Evolutionary conservation across 2,888 invertebrate species (phyloP).

Genomic region (Silvanus unidentatus): DNA sequence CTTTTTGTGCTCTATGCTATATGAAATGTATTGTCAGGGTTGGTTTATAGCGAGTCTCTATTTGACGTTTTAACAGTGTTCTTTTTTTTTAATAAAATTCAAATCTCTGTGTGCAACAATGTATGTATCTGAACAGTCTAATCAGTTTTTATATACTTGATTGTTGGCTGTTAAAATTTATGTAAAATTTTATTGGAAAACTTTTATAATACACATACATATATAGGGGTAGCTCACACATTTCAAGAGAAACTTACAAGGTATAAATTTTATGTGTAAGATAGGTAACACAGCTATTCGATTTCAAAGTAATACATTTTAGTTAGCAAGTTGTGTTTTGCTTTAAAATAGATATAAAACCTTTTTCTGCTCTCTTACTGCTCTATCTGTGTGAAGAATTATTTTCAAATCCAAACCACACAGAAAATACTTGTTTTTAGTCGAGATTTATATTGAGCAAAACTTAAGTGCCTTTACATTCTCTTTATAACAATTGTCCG

Average conservation of each 20-base stretch:
- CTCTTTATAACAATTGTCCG: slow-evolving; percentile 1
- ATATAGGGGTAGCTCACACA: too few species aligned
- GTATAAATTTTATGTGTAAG: too few species aligned
- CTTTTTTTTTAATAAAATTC: too few species aligned
- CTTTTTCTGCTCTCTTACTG: not conserved
- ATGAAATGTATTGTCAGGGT: slow-evolving; percentile 3
- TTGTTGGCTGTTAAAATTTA: slow-evolving; percentile 2
- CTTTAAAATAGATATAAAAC: slow-evolving; percentile 7
- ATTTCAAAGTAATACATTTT: slow-evolving; percentile 10
- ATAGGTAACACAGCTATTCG: slow-evolving; percentile 6
- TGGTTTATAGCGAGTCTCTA: too few species aligned
- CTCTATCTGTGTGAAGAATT: not conserved
- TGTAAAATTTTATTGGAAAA: too few species aligned
- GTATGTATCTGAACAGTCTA: too few species aligned
- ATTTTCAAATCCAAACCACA: not conserved
- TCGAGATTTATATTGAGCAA: slow-evolving; percentile 1
- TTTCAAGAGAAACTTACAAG: too few species aligned
- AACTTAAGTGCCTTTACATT: not conserved
- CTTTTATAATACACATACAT: too few species aligned
- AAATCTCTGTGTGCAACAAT: too few species aligned
- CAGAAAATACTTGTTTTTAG: not conserved
- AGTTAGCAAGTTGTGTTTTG: slow-evolving; percentile 9
- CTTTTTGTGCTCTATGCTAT: slow-evolving; percentile 15
- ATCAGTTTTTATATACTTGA: too few species aligned
- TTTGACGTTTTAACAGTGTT: too few species aligned